phyloP scores from a whole-genome alignment of 1,140 invertebrate species.

The Phthorimaea operculella region DNA sequence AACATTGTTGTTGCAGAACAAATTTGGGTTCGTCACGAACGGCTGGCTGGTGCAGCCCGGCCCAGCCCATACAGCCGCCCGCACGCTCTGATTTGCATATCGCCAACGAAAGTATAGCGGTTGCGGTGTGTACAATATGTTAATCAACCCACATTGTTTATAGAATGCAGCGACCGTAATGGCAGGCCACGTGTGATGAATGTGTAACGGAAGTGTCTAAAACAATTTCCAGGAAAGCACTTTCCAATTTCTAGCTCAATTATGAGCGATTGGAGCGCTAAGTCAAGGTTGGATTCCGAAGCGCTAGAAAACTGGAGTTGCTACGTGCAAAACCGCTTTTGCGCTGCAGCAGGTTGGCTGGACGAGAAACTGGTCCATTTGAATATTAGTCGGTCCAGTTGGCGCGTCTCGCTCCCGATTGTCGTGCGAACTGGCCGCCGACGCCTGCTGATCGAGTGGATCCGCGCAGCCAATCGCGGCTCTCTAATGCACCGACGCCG shows the following conservation, averaged over 20 bases:
- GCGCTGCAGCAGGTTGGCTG: not conserved
- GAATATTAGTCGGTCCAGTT: slow-evolving; percentile 57
- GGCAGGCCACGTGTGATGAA: slow-evolving; percentile 6
- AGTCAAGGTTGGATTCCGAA: slow-evolving; percentile 23
- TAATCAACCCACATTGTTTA: slow-evolving; percentile 36
- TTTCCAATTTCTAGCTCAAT: slow-evolving; percentile 10
- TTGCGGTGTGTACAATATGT: slow-evolving; percentile 28
- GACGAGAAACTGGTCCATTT: slow-evolving; percentile 35
- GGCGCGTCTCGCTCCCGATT: slow-evolving; percentile 44
- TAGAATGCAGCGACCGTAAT: slow-evolving; percentile 26
- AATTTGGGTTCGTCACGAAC: slow-evolving; percentile 25
- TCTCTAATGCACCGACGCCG: slow-evolving; percentile 35
- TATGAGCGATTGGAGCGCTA: slow-evolving; percentile 11
- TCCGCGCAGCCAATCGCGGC: slow-evolving; percentile 37
- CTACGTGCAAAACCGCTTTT: slow-evolving; percentile 21
- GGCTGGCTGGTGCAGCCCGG: slow-evolving; percentile 26
- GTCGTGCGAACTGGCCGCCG: slow-evolving; percentile 44
- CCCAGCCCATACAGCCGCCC: slow-evolving; percentile 20
- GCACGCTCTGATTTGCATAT: slow-evolving; percentile 60
- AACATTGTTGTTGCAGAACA: slow-evolving; percentile 18
- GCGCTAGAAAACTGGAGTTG: slow-evolving; percentile 22
- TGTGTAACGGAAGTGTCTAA: not conserved
- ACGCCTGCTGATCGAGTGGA: slow-evolving; percentile 15
- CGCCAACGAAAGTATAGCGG: slow-evolving; percentile 52
- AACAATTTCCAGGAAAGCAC: not conserved